phyloP scores from a whole-genome alignment of 23 tunicate genomes.

The Pegea sp. region DNA sequence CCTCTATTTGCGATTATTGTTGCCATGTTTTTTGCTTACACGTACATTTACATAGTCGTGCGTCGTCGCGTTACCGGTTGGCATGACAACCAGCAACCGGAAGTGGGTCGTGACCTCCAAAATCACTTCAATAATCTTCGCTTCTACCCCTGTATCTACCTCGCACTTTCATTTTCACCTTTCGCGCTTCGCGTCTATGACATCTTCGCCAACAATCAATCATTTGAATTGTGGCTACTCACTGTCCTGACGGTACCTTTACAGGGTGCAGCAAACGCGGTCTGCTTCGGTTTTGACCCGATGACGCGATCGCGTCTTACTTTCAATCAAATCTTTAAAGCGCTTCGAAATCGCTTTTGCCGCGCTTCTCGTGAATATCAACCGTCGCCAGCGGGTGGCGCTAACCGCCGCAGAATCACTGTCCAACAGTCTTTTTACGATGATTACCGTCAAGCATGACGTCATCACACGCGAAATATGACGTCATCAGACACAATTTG shows the following conservation, averaged over 20 bases:
- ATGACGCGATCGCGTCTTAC: constrained; percentile 36
- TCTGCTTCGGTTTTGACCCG: constrained; percentile 80
- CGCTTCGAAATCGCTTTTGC: too few species aligned
- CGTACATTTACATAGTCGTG: background rate
- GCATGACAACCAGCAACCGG: constrained; percentile 2
- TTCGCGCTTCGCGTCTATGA: constrained; percentile 5
- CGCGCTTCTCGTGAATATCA: too few species aligned
- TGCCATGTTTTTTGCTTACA: constrained; percentile 4
- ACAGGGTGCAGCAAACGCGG: constrained; percentile 81
- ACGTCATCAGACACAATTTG: too few species aligned
- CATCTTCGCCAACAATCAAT: too few species aligned
- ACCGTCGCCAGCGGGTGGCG: too few species aligned
- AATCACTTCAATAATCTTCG: constrained; percentile 7
- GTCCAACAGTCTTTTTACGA: too few species aligned
- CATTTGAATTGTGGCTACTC: constrained; percentile 55
- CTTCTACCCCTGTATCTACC: constrained; percentile 15
- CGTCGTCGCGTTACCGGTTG: constrained; percentile 1
- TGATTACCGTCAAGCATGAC: too few species aligned
- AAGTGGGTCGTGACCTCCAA: constrained; percentile 1
- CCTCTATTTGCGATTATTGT: constrained; percentile 7
- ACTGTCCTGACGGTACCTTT: constrained; percentile 71
- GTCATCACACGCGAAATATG: too few species aligned
- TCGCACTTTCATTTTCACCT: constrained; percentile 11
- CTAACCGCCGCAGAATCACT: too few species aligned
- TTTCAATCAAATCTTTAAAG: constrained; percentile 45